Evolutionary conservation across 2,113 vertebrate species (phyloP), one percentile per base, ranked within the genome.

Genomic region (Martes martes): DNA sequence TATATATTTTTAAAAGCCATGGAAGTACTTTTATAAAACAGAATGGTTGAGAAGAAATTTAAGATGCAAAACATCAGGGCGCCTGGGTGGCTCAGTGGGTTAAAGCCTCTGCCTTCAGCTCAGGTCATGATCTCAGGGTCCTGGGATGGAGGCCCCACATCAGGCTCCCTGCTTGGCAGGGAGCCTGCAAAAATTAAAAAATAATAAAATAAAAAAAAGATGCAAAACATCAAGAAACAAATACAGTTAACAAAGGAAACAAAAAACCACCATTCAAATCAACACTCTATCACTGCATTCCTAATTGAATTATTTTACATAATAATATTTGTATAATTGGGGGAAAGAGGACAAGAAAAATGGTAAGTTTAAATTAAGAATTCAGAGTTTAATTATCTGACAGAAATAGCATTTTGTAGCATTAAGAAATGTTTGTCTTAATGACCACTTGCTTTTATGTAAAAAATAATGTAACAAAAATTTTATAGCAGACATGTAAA

Each of bases 401-500:
- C 23, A 92, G 6, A 94, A 71, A 63, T 33, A 69, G 8, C 71
- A 61, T 6, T 9, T 2, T 76, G 85, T 2, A 90, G 23, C n/a
- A 67, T 76, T 94, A 36, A 89, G 69, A 92, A 71, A 69, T 71
- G 26, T 55, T 55, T 94, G 89, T 87, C 90, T 92, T 65, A 88
- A 94, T 45, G 2, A 24, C 26, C 7, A 84, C 3, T 79, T 14
- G 0, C 11, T 95, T 88, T 86, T 79, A 67, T 63, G 95, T 65
- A 83, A 96, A 96, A 83, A 65, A 76, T 21, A 89, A 11, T 36
- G 2, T 52, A 73, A 89, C 16, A 85, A 91, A 94, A 91, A 63
- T 69, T 69, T 88, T 78, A 59, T 45, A 80, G 5, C 3, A 36
- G 11, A 76, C 4, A 71, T 26, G 45, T 47, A 89, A 7, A 45